phyloP scores from a whole-genome alignment of 2,888 invertebrate genomes.

The Tetragonisca angustula region DNA sequence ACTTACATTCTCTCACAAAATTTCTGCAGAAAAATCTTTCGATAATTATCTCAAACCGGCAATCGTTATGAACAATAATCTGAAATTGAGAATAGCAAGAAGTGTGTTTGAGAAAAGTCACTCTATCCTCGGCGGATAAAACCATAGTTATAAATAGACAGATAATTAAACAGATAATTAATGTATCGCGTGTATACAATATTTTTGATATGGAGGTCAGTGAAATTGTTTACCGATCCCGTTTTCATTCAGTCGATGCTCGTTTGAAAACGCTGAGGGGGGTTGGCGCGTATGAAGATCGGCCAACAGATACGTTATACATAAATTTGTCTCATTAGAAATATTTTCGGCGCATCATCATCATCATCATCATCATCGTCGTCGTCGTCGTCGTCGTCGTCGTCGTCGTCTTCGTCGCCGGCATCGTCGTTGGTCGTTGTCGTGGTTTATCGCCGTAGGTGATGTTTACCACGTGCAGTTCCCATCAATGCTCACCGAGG shows the following conservation, averaged over 20 bases:
- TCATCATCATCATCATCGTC: constrained; percentile 6
- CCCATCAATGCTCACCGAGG: constrained; percentile 48
- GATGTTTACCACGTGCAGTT: constrained; percentile 18
- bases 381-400: constrained; percentile 23
- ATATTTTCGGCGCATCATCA: constrained; percentile 60
- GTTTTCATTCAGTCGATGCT: constrained; percentile 41
- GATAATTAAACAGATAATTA: background rate
- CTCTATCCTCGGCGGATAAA: constrained; percentile 18
- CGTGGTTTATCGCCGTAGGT: constrained; percentile 4
- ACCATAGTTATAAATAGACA: constrained; percentile 23
- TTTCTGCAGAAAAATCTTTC: too few species aligned
- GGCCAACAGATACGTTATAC: constrained; percentile 42
- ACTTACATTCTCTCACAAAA: background rate
- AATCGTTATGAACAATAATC: background rate
- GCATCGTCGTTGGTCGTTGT: constrained; percentile 8
- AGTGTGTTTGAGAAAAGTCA: background rate
- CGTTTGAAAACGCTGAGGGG: background rate
- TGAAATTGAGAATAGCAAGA: background rate
- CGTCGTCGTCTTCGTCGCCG: constrained; percentile 23
- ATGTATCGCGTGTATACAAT: background rate
- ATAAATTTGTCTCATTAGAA: constrained; percentile 62
- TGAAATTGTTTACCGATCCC: constrained; percentile 3
- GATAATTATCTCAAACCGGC: too few species aligned
- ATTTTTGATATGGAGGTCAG: constrained; percentile 17
- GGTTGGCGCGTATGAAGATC: background rate